A percentile compares a stretch with the other conserved stretches of the same genome.
Conservation (phyloP, 2,113 vertebrate genomes). For the Zapornia atra region DNA sequence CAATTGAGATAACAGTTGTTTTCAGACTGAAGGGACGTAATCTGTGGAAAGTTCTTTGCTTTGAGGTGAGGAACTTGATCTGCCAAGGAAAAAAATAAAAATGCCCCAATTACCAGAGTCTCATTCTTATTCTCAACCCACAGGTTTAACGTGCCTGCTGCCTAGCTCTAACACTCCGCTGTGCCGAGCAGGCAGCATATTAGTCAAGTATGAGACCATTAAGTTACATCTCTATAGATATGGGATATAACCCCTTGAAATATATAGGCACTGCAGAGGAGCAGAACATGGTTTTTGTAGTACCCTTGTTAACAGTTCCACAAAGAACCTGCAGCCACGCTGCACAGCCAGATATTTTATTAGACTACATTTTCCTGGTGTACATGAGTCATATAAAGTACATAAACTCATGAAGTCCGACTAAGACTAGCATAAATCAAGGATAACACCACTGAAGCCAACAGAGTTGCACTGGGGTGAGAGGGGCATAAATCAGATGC, state of each 20-base stretch:
- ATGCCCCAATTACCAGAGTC: not conserved
- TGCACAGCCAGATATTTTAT: slow-evolving; percentile 50
- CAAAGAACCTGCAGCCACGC: not conserved
- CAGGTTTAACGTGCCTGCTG: not conserved
- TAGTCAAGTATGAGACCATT: not conserved
- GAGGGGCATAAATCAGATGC: slow-evolving; percentile 61
- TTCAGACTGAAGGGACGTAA: not conserved
- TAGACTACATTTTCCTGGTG: slow-evolving; percentile 1
- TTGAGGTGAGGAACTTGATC: not conserved
- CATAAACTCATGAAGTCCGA: slow-evolving; percentile 50
- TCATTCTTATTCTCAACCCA: not conserved
- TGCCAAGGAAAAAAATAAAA: not conserved
- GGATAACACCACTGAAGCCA: slow-evolving; percentile 9
- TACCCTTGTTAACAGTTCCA: not conserved
- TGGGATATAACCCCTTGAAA: slow-evolving; percentile 6
- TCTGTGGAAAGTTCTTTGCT: not conserved
- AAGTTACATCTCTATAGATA: not conserved
- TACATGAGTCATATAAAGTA: slow-evolving; percentile 48
- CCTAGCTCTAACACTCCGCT: not conserved
- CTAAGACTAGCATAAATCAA: slow-evolving; percentile 55
- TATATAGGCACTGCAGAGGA: not conserved
- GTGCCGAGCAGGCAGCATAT: not conserved
- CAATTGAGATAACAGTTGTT: not conserved
- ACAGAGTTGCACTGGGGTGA: slow-evolving; percentile 6
- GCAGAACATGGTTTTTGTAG: not conserved